Conservation (phyloP, 2,888 invertebrate species). For the Neoscelio sp. region DNA sequence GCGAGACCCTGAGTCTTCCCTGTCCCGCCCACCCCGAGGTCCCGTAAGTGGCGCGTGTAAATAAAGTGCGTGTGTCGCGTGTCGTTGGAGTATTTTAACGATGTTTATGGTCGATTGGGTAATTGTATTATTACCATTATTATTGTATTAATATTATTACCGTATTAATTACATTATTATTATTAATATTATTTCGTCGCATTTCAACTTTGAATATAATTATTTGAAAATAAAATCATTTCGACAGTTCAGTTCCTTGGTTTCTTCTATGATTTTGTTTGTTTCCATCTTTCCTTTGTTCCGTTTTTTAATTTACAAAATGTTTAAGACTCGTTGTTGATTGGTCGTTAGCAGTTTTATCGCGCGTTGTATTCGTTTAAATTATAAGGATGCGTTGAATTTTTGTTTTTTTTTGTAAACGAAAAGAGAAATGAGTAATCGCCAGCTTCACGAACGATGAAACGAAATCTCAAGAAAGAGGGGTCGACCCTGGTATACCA, state of each 20-base stretch:
- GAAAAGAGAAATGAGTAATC: slow-evolving; percentile 14
- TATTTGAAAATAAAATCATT: slow-evolving; percentile 81
- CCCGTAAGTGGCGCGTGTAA: no score
- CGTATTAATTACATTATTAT: slow-evolving; percentile 73
- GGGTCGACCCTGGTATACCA: slow-evolving; percentile 70
- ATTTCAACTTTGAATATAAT: slow-evolving; percentile 81
- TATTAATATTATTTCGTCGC: slow-evolving; percentile 80
- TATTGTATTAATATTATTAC: slow-evolving; percentile 72
- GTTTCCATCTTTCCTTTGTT: slow-evolving; percentile 45
- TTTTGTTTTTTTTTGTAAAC: slow-evolving; percentile 39
- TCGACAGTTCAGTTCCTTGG: slow-evolving; percentile 78
- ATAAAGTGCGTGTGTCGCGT: slow-evolving; percentile 70
- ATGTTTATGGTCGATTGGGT: slow-evolving; percentile 75
- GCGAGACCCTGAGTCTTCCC: slow-evolving; percentile 59
- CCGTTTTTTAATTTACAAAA: no score
- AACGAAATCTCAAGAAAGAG: slow-evolving; percentile 59
- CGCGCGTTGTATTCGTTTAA: no score
- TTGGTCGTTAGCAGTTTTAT: slow-evolving; percentile 60
- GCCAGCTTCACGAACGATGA: slow-evolving; percentile 59
- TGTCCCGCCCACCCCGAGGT: slow-evolving; percentile 31
- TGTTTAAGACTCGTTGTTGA: slow-evolving; percentile 19
- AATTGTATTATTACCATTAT: slow-evolving; percentile 72
- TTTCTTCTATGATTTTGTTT: slow-evolving; percentile 68
- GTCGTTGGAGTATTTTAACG: slow-evolving; percentile 72
- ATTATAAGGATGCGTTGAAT: slow-evolving; percentile 19